Percentiles rank a stretch among this genome's conserved stretches.
Evolutionary conservation across 2,113 vertebrate species (phyloP).

Genomic region (Capreolus pygargus): DNA sequence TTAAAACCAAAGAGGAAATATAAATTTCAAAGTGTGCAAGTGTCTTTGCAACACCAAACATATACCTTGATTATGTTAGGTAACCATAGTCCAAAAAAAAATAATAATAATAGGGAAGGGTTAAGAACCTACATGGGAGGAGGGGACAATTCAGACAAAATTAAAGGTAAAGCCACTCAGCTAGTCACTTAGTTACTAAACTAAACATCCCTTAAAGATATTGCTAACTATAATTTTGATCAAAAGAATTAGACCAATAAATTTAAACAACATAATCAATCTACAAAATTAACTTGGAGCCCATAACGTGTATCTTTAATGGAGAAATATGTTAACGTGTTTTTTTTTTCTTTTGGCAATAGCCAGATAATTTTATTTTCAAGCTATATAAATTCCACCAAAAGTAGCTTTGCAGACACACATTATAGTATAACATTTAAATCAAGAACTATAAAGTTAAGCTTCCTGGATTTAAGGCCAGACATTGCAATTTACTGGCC

Average conservation of each 20-base stretch:
- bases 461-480: neutral
- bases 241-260: conserved; percentile 4
- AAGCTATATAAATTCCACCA: neutral
- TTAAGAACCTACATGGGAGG: neutral
- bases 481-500: neutral
- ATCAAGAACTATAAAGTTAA: neutral
- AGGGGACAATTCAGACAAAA: neutral
- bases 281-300: neutral
- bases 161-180: neutral
- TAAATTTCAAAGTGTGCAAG: neutral
- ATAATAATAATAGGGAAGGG: neutral
- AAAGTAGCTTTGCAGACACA: neutral
- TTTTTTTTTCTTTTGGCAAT: neutral
- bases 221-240: conserved; percentile 15
- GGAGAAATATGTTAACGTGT: neutral
- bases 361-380: neutral
- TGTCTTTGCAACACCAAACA: neutral
- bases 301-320: neutral
- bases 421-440: neutral
- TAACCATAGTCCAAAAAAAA: neutral
- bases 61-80: neutral
- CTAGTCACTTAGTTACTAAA: conserved; percentile 18
- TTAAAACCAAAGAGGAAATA: neutral
- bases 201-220: neutral
- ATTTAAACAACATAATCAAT: neutral